Conservation (phyloP, 2,113 vertebrate species). For the Chaenocephalus aceratus region DNA sequence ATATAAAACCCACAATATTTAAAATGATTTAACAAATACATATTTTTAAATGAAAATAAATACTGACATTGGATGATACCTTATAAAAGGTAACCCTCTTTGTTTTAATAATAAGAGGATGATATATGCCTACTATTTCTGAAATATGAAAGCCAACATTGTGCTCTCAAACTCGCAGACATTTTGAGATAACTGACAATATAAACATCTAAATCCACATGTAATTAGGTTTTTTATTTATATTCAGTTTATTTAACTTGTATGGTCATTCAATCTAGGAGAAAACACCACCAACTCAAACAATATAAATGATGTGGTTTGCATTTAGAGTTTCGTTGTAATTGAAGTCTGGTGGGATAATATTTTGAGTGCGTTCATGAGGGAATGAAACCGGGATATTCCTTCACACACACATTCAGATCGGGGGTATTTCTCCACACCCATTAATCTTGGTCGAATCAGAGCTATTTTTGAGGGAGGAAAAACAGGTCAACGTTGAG, state of each 20-base stretch:
- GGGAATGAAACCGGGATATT: constrained; percentile 70
- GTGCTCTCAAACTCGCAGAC: too few species aligned
- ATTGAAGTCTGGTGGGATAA: constrained; percentile 19
- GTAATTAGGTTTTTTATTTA: not conserved
- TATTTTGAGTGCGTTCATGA: constrained; percentile 17
- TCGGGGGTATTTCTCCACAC: constrained; percentile 60
- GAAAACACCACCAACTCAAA: not conserved
- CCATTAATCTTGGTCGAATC: constrained; percentile 85
- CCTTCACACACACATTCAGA: constrained; percentile 64
- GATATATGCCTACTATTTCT: too few species aligned
- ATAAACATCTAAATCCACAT: not conserved
- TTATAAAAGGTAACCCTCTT: too few species aligned
- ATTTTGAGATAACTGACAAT: too few species aligned
- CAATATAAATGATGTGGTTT: constrained; percentile 5
- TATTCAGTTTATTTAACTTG: not conserved
- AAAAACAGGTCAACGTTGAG: constrained; percentile 83
- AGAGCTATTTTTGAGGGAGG: constrained; percentile 84
- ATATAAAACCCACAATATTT: too few species aligned
- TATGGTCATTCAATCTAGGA: not conserved
- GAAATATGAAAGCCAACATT: too few species aligned
- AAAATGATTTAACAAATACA: too few species aligned
- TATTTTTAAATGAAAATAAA: too few species aligned
- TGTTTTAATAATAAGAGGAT: too few species aligned
- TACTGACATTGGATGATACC: too few species aligned
- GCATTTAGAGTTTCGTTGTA: constrained; percentile 2